Conservation (phyloP, 2,888 invertebrate genomes). For the Incurvaria masculella region DNA sequence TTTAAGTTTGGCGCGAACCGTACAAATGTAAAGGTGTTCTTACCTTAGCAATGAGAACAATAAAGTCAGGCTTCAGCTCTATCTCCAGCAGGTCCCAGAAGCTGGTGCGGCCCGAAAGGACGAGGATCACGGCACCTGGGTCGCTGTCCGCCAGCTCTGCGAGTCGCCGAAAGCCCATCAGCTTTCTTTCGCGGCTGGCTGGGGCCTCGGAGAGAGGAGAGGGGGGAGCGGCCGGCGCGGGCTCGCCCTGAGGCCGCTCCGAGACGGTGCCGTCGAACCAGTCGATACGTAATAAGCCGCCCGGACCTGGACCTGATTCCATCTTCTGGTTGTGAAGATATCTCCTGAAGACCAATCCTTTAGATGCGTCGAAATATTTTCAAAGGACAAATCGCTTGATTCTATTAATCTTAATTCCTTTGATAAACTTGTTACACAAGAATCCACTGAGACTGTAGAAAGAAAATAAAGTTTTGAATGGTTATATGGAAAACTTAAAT, state of each 20-base stretch:
- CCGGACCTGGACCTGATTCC: no score
- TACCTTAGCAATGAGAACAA: constrained; percentile 31
- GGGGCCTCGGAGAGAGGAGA: constrained; percentile 21
- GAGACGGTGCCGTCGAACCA: constrained; percentile 49
- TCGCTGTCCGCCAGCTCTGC: constrained; percentile 36
- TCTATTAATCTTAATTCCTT: no score
- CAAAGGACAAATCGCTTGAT: no score
- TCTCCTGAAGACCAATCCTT: no score
- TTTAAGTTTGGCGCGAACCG: no score
- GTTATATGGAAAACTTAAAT: no score
- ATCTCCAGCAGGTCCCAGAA: constrained; percentile 43
- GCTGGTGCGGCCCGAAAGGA: constrained; percentile 39
- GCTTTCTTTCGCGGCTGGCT: constrained; percentile 32
- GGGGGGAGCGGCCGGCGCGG: constrained; percentile 20
- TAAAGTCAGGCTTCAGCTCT: constrained; percentile 43
- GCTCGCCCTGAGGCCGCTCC: constrained; percentile 23
- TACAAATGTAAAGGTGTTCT: no score
- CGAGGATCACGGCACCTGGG: constrained; percentile 35
- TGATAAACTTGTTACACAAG: no score
- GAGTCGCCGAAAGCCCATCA: constrained; percentile 45
- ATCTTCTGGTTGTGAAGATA: no score
- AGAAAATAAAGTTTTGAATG: no score
- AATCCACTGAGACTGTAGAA: no score
- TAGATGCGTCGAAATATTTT: no score
- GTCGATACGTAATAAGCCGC: constrained; percentile 39